A percentile compares a stretch with the other conserved stretches of the same genome.
These are phyloP conservation scores for Lordiphosa fenestrarum DNA, from an alignment of 2,888 invertebrate species.

Conservation along the genomic window DNA sequence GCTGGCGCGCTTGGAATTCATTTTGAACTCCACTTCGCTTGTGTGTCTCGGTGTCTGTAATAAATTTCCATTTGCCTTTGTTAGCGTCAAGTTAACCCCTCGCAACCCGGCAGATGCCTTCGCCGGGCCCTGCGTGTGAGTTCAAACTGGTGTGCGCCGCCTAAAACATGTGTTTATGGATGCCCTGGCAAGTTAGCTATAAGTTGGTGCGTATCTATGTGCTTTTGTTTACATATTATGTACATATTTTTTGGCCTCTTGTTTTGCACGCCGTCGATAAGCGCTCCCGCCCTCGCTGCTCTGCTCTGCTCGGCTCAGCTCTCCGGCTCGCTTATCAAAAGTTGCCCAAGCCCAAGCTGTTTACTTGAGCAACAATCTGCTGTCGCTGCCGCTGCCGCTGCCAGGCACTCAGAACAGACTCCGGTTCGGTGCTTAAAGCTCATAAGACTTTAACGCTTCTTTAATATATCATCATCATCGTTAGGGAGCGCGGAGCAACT, in stretches of 20 bases:
- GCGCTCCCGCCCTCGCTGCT: constrained; percentile 17
- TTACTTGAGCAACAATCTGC: constrained; percentile 71
- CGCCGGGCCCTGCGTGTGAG: constrained; percentile 26
- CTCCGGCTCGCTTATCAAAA: constrained; percentile 59
- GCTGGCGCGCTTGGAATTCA: constrained; percentile 55
- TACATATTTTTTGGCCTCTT: constrained; percentile 61
- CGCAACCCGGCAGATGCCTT: constrained; percentile 19
- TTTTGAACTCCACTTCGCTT: constrained; percentile 66
- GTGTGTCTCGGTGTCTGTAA: constrained; percentile 64
- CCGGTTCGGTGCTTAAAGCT: constrained; percentile 39
- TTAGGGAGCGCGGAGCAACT: constrained; percentile 17
- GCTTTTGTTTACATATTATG: constrained; percentile 64
- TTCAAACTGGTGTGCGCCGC: constrained; percentile 55
- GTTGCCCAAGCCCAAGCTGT: constrained; percentile 63
- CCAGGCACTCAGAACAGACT: constrained; percentile 27
- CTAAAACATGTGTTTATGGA: constrained; percentile 63
- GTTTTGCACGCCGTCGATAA: constrained; percentile 62
- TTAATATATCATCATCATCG: constrained; percentile 52
- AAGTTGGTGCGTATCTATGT: constrained; percentile 8
- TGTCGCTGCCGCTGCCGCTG: constrained; percentile 65
- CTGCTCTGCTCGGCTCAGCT: constrained; percentile 2
- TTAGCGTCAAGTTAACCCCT: constrained; percentile 31
- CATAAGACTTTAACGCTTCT: constrained; percentile 66
- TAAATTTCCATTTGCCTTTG: constrained; percentile 64
- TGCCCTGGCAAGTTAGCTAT: constrained; percentile 13